phyloP scores from a whole-genome alignment of 2,113 vertebrate genomes.

The Callorhinus ursinus region DNA sequence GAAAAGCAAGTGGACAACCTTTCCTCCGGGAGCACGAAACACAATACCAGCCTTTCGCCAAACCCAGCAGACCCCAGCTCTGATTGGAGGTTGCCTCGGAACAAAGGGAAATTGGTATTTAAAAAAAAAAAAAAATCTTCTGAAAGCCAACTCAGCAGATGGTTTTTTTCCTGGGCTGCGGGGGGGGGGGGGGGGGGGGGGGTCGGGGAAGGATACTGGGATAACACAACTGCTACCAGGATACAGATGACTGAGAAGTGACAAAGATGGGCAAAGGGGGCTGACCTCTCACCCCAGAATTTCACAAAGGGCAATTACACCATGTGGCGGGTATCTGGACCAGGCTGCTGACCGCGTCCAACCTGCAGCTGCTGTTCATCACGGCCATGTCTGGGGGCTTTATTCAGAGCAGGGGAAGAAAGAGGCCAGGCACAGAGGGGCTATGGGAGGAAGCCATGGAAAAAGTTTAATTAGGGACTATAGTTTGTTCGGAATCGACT shows the following conservation, averaged over 20 bases:
- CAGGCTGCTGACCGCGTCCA: slow-evolving; percentile 65
- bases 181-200: neutral
- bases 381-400: slow-evolving; percentile 25
- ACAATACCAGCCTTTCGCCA: slow-evolving; percentile 87
- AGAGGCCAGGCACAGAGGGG: neutral
- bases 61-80: slow-evolving; percentile 84
- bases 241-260: slow-evolving; percentile 85
- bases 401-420: slow-evolving; percentile 51
- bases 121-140: slow-evolving; percentile 84
- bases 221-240: slow-evolving; percentile 82
- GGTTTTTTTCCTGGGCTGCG: slow-evolving; percentile 84
- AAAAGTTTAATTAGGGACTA: slow-evolving; percentile 59
- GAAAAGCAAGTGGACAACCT: slow-evolving; percentile 87
- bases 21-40: slow-evolving; percentile 86
- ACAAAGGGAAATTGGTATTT: slow-evolving; percentile 90
- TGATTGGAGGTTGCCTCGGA: slow-evolving; percentile 84
- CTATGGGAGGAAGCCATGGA: neutral
- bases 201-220: slow-evolving; percentile 74
- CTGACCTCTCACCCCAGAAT: slow-evolving; percentile 85
- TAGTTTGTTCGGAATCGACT: neutral
- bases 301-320: slow-evolving; percentile 85
- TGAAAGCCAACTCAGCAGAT: slow-evolving; percentile 89
- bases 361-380: slow-evolving; percentile 81
- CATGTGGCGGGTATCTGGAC: slow-evolving; percentile 82
- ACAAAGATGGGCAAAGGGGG: slow-evolving; percentile 84